Evolutionary conservation across 1,140 invertebrate genomes (phyloP).

Genomic region (Drosophila nebulosa): DNA sequence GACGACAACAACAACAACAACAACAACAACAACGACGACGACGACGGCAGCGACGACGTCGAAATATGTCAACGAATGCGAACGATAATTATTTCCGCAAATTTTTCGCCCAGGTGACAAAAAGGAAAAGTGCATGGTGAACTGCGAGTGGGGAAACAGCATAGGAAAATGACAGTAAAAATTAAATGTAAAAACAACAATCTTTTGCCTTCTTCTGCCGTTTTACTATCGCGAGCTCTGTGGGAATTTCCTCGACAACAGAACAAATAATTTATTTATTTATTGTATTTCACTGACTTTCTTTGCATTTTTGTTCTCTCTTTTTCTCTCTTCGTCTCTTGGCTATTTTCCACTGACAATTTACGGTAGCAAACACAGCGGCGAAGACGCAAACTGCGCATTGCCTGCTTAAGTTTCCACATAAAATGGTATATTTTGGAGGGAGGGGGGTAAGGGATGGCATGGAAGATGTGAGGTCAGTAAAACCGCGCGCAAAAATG

Average conservation of each 20-base stretch:
- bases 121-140: conserved; percentile 3
- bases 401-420: conserved; percentile 6
- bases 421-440: not conserved
- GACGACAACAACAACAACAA: too few relatives aligned
- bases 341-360: conserved; percentile 18
- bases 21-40: conserved; percentile 24
- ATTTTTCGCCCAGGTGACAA: conserved; percentile 44
- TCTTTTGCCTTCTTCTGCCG: not conserved
- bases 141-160: too few relatives aligned
- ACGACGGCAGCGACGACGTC: not conserved
- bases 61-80: conserved; percentile 37
- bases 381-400: not conserved
- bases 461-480: not conserved
- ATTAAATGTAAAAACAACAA: not conserved
- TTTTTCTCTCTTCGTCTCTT: not conserved
- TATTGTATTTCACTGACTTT: conserved; percentile 9
- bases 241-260: conserved; percentile 12
- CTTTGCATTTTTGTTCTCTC: not conserved
- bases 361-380: not conserved
- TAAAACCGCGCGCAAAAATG: conserved; percentile 21
- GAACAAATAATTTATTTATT: conserved; percentile 38
- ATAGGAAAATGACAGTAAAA: not conserved
- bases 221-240: not conserved
- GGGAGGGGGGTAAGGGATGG: not conserved
- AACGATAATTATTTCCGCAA: conserved; percentile 48